A percentile compares a stretch with the other conserved stretches of the same genome.
Conservation (phyloP, 2,888 invertebrate genomes). For the Corbicula japonica region DNA sequence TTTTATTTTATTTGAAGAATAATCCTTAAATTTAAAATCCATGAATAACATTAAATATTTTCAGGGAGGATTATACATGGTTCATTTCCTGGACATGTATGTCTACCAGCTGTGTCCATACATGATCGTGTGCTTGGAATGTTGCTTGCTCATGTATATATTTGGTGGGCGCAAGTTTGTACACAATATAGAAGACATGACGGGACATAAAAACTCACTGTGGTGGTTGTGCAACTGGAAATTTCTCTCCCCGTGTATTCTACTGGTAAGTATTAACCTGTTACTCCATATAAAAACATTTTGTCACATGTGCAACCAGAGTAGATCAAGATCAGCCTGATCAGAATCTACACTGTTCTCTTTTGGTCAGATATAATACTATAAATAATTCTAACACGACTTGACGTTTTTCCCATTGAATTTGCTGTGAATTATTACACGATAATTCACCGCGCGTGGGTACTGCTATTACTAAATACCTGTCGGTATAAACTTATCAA, state of each 20-base stretch:
- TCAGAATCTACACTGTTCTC: too few species aligned
- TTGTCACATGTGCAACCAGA: not conserved
- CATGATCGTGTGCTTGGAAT: conserved; percentile 71
- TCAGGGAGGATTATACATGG: conserved; percentile 77
- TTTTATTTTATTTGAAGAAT: too few species aligned
- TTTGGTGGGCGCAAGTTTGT: conserved; percentile 78
- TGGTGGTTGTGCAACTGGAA: conserved; percentile 81
- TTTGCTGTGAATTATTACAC: too few species aligned
- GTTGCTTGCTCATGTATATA: conserved; percentile 77
- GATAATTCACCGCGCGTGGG: too few species aligned
- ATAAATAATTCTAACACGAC: too few species aligned
- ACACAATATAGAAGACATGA: conserved; percentile 80
- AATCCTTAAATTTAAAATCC: too few species aligned
- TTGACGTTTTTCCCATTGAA: too few species aligned
- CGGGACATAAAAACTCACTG: conserved; percentile 77
- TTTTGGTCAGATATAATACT: too few species aligned
- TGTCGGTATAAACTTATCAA: too few species aligned
- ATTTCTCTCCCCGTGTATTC: conserved; percentile 72
- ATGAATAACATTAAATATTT: too few species aligned
- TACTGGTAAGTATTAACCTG: conserved; percentile 68
- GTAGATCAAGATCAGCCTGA: not conserved
- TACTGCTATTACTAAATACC: too few species aligned
- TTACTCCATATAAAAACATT: not conserved
- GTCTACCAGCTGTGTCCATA: conserved; percentile 71
- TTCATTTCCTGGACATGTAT: conserved; percentile 69